Percentiles rank a stretch among this genome's conserved stretches.
Evolutionary conservation across 2,113 vertebrate species (phyloP).

Genomic region (Perca schrenkii): DNA sequence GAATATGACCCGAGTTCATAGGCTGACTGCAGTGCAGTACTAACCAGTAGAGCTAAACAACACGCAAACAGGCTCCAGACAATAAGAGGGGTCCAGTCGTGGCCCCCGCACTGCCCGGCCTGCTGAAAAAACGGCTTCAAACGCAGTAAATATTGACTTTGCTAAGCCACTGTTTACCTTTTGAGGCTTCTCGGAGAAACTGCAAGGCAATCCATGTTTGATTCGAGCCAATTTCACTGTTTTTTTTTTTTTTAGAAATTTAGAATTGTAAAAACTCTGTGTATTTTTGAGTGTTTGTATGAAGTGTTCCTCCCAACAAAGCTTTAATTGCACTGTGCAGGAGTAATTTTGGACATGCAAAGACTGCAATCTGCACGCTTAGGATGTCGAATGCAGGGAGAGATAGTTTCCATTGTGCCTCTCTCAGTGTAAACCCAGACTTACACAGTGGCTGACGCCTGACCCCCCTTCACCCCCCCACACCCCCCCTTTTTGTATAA

Average conservation of each 20-base stretch:
- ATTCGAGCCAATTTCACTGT: slow-evolving; percentile 44
- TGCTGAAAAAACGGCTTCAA: slow-evolving; percentile 73
- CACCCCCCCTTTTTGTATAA: slow-evolving; percentile 31
- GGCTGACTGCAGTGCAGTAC: slow-evolving; percentile 49
- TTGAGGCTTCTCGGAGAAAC: slow-evolving; percentile 55
- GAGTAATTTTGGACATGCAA: slow-evolving; percentile 17
- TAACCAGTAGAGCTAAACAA: slow-evolving; percentile 42
- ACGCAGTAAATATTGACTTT: slow-evolving; percentile 82
- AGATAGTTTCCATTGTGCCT: slow-evolving; percentile 49
- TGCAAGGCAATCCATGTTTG: slow-evolving; percentile 47
- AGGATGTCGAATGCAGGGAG: slow-evolving; percentile 22
- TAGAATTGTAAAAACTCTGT: slow-evolving; percentile 32
- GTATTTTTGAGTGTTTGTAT: slow-evolving; percentile 55
- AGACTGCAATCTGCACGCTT: slow-evolving; percentile 25
- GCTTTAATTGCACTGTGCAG: slow-evolving; percentile 43
- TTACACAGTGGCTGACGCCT: slow-evolving; percentile 49
- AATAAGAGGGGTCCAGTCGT: slow-evolving; percentile 47
- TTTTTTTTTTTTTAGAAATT: slow-evolving; percentile 10
- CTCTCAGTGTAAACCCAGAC: slow-evolving; percentile 64
- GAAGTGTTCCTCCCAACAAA: slow-evolving; percentile 22
- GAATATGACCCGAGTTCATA: slow-evolving; percentile 54
- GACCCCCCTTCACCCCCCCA: neutral
- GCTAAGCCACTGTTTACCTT: slow-evolving; percentile 72
- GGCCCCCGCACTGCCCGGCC: slow-evolving; percentile 35
- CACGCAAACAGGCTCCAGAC: slow-evolving; percentile 64